Base-by-base conservation (phyloP, 2,797 vertebrate genomes). In the Enteromius afrohamiltoni region DNA sequence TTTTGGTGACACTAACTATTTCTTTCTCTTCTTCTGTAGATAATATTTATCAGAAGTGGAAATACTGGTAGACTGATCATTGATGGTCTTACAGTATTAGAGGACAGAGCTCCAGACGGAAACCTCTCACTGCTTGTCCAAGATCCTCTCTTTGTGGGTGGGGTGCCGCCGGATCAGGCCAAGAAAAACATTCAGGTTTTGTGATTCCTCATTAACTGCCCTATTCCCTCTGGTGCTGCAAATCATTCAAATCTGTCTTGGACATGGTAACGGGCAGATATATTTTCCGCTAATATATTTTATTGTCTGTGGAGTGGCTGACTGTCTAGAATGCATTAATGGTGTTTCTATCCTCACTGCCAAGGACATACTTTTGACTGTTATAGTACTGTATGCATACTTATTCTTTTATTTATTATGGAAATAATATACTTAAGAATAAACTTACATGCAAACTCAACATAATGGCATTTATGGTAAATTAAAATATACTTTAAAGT, bases 131-230 rank as follows among this genome's bases (percentile, higher is more conserved):
- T 96, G 96, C 92, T 93, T 51, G 93, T 97, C 90, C 94, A 88
- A 34, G 92, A 91, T 69, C 96, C 96, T 4, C 90, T 98, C 84
- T 97, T 97, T 45, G 89, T 98, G 8, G 98, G 97, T 64, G 97
- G 97, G 71, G 96, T 97, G 83, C 96, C 97, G 80, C 95, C 96
- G 0, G 95, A 94, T 85, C 96, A 86, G 90, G 96, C 96, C 69
- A 93, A 93, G 49, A 97, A 94, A 91, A 97, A 97, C 88, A 94
- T 98, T 80, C 96, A 96, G 97, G 97, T 98, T 95, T 85, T 42
- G 62, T 58, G 31, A 64, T 31, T 3, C 13, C 10, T 62, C 37
- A 42, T 64, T 62, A 13, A 84, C n/a, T 70, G 14, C 26, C 19
- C 9, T 1, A 64, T 47, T 9, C 21, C 16, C 19, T 31, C 21